Evolutionary conservation across 2,888 invertebrate genomes (phyloP), one percentile per base, ranked within the genome.

Genomic region (Acronicta aceris): DNA sequence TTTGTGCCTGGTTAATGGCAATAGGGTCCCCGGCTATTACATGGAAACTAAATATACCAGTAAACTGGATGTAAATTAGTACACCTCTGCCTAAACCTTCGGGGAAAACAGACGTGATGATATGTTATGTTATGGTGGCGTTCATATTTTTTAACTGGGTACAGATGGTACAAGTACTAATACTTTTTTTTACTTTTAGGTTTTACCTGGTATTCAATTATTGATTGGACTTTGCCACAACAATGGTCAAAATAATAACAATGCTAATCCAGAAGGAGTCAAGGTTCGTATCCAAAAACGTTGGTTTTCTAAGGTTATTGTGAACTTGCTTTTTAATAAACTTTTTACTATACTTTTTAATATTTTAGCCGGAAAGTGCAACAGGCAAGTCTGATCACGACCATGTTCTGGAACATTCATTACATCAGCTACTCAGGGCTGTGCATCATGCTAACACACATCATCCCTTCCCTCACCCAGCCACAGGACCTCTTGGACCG

Each of bases 341-440:
- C n/a, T n/a, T n/a, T n/a, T n/a, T n/a, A n/a, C n/a, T 36, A 36
- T 38, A 6, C 1, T 38, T n/a, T 38, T 38, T 38, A n/a, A n/a
- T 38, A 1, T 65, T 57, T 10, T 73, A 90, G 90, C 64, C 85
- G 42, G 91, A 90, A 61, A 84, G 84, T 41, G 80, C 83, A 16
- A 83, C 84, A 10, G 88, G 87, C 80, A 93, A 96, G 82, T 95
- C 96, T 0, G 98, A 98, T 80, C 99, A 99, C 85, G 98, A 99
- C 91, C 98, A 98, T 86, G 99, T 99, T n/a, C 90, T 99, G 72
- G 99, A 99, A 86, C 99, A 99, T 88, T 99, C 99, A 0, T 92
- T 99, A 60, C 99, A 99, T 91, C 99, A 99, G 89, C 92, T 99
- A 60, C 93, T 99, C 59, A 95, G 99, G 17, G 98, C 99, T 82